A percentile compares a stretch with the other conserved stretches of the same genome.
Evolutionary conservation across 2,797 vertebrate species (phyloP).

Genomic region (Benthosema pterotum): DNA sequence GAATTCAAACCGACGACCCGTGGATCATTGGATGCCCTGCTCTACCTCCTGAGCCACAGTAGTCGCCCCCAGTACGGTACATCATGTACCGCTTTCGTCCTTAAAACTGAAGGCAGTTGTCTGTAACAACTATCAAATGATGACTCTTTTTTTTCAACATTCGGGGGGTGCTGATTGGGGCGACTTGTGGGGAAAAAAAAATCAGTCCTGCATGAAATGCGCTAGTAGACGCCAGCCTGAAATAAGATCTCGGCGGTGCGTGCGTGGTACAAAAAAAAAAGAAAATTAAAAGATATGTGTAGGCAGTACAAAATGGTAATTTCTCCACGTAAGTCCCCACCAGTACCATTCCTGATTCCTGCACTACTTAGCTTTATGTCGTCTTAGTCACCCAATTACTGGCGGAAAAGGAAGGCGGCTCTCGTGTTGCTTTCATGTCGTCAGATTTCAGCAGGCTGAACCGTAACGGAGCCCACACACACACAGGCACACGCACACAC

Average conservation of each 20-base stretch:
- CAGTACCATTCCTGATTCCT: constrained; percentile 5
- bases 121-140: background rate
- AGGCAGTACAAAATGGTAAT: constrained; percentile 15
- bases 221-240: no score
- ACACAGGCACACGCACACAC: constrained; percentile 1
- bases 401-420: constrained; percentile 17
- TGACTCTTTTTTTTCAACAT: background rate
- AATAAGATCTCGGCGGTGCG: no score
- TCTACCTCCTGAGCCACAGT: no score
- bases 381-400: constrained; percentile 49
- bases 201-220: no score
- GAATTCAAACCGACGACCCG: no score
- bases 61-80: no score
- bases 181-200: no score
- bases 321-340: constrained; percentile 6
- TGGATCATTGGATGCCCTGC: no score
- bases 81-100: no score
- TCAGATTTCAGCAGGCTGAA: constrained; percentile 27
- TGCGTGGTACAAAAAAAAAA: no score
- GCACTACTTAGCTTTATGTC: constrained; percentile 20
- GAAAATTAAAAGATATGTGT: background rate
- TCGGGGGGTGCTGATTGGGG: no score
- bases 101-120: background rate
- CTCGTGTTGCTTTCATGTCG: constrained; percentile 40
- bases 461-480: constrained; percentile 6